These are phyloP conservation scores for Phalloptychus januarius DNA, from an alignment of 2,797 vertebrate species.

Conservation along the genomic window DNA sequence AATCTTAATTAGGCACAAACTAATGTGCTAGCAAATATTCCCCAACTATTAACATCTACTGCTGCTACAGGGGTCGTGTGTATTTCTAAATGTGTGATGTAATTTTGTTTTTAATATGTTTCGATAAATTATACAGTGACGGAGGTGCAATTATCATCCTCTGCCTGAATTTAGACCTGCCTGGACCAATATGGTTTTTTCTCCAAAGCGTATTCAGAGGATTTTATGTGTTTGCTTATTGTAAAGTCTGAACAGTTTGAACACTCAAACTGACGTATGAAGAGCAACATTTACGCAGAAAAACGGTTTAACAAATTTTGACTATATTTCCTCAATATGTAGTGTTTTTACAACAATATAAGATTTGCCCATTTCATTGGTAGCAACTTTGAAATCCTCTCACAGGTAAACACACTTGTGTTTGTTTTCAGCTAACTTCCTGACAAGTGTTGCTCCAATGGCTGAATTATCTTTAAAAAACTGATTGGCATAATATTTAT, in stretches of 20 bases:
- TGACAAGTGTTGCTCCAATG: background rate
- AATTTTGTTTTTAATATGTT: background rate
- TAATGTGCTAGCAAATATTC: background rate
- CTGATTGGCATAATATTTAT: background rate
- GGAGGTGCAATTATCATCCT: background rate
- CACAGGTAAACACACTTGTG: background rate
- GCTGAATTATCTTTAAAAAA: background rate
- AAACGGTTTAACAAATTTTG: background rate
- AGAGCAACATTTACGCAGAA: background rate
- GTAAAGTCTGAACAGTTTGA: constrained; percentile 24
- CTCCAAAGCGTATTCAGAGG: background rate
- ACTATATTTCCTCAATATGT: background rate
- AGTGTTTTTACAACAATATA: background rate
- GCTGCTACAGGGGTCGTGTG: background rate
- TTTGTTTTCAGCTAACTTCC: background rate
- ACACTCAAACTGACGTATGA: background rate
- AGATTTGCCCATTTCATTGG: background rate
- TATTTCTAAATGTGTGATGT: background rate
- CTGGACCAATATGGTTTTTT: background rate
- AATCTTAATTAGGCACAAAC: constrained; percentile 17
- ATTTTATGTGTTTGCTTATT: constrained; percentile 23
- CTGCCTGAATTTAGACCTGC: background rate
- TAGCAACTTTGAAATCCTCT: background rate
- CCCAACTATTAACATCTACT: background rate
- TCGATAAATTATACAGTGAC: background rate